Evolutionary conservation across 2,888 invertebrate genomes (phyloP).

Genomic region (Ypsolopha scabrella): DNA sequence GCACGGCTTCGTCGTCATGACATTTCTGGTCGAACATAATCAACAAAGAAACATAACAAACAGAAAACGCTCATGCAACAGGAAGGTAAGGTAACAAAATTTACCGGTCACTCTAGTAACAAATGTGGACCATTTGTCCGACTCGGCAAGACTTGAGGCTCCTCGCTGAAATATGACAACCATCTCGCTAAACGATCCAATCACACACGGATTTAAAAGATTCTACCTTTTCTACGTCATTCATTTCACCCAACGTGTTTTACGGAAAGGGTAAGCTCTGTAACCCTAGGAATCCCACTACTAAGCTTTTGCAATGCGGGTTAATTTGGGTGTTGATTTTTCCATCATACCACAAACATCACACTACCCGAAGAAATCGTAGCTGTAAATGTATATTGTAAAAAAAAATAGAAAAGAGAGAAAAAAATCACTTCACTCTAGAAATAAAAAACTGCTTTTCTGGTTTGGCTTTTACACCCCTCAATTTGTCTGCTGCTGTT

Average conservation of each 20-base stretch:
- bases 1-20: not conserved
- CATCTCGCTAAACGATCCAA: conserved; percentile 60
- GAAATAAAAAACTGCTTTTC: no score
- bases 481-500: no score
- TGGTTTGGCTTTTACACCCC: no score
- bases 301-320: not conserved
- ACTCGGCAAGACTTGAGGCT: conserved; percentile 40
- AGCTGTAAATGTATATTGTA: no score
- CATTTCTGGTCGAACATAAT: not conserved
- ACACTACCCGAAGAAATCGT: no score
- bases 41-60: not conserved
- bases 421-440: no score
- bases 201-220: conserved; percentile 57
- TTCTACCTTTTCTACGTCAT: conserved; percentile 29
- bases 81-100: conserved; percentile 15
- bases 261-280: no score
- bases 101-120: conserved; percentile 23
- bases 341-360: no score
- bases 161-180: conserved; percentile 56
- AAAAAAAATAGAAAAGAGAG: no score
- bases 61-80: not conserved
- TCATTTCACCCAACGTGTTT: not conserved
- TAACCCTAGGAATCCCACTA: no score
- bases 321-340: not conserved
- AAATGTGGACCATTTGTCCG: conserved; percentile 52